Base-by-base conservation (phyloP, 2,797 vertebrate species). In the Momotus momota region DNA sequence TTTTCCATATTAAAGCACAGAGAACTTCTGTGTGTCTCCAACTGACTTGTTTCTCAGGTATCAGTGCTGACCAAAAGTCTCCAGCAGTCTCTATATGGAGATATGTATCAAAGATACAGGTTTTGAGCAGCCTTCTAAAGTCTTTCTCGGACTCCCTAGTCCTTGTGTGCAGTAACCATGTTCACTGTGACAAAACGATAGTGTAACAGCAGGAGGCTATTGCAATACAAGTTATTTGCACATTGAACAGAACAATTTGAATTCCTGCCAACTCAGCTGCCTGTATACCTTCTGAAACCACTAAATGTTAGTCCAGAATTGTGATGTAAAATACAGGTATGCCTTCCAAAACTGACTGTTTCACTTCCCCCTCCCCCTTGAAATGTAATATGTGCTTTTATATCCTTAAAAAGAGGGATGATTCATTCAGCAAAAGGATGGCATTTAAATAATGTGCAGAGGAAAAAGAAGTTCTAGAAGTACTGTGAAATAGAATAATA, bases 331-430 rank as follows among this genome's bases (percentile, higher is more conserved):
- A 73, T 57, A 78, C 7, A 10, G 10, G 6, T 31, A 29, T 49
- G 48, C n/a, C 48, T 91, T 81, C 54, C 45, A 67, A 49, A 77
- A 51, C 0, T 17, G 41, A 51, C 7, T 65, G 81, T 35, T 60
- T 6, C 10, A 23, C 2, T 7, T 45, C 26, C 12, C 6, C 43
- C 29, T 18, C 1, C 1, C 5, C 9, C 15, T 73, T 51, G 9
- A 25, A 66, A 74, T 31, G 66, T 46, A 46, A 18, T 18, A 31
- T 10, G 6, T 35, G 6, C 0, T 43, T 90, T 73, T 66, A 27
- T 12, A 14, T 62, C 0, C 1, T 72, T 60, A 80, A 91, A 83
- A 64, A 48, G 41, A 81, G 77, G 6, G 22, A 45, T 52, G 17
- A 81, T 58, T 41, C 31, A 66, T 88, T 81, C 54, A 69, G 31